Conservation (phyloP, 2,888 invertebrate species). For the Macrosoma leucophasiata region DNA sequence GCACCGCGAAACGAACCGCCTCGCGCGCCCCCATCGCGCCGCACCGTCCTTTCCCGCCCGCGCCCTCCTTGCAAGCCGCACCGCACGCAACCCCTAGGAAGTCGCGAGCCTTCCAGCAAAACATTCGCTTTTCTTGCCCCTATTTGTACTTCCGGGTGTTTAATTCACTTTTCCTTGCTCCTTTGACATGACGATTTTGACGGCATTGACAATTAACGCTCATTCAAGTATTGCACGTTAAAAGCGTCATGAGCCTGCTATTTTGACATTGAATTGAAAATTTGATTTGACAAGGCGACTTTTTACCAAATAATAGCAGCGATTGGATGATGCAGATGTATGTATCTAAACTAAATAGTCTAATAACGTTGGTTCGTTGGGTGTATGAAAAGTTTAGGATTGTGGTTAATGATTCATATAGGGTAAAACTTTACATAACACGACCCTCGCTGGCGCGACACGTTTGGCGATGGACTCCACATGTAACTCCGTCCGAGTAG, state of each 20-base stretch:
- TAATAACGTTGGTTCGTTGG: too few species aligned
- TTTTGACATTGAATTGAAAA: too few species aligned
- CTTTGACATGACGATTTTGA: constrained; percentile 3
- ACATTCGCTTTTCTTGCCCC: constrained; percentile 34
- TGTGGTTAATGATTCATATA: too few species aligned
- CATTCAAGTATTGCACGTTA: too few species aligned
- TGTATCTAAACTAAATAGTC: too few species aligned
- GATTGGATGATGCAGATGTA: too few species aligned
- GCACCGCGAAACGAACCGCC: constrained; percentile 46
- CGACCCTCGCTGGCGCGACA: constrained; percentile 8
- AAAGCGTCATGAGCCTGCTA: too few species aligned
- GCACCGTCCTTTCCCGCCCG: constrained; percentile 35
- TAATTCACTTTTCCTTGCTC: constrained; percentile 32
- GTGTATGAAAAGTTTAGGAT: too few species aligned
- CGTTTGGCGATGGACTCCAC: constrained; percentile 10
- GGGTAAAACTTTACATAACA: constrained; percentile 21
- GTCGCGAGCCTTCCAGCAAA: constrained; percentile 20
- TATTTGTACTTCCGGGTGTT: constrained; percentile 35
- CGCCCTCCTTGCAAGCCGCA: constrained; percentile 26
- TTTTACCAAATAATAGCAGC: too few species aligned
- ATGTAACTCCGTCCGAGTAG: constrained; percentile 6
- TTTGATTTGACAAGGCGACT: too few species aligned
- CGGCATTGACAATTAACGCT: not conserved
- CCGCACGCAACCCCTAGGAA: constrained; percentile 23
- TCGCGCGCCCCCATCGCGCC: constrained; percentile 31